These are phyloP conservation scores for Macroteleia sp. DNA, from an alignment of 2,888 invertebrate species.

Conservation along the genomic window DNA sequence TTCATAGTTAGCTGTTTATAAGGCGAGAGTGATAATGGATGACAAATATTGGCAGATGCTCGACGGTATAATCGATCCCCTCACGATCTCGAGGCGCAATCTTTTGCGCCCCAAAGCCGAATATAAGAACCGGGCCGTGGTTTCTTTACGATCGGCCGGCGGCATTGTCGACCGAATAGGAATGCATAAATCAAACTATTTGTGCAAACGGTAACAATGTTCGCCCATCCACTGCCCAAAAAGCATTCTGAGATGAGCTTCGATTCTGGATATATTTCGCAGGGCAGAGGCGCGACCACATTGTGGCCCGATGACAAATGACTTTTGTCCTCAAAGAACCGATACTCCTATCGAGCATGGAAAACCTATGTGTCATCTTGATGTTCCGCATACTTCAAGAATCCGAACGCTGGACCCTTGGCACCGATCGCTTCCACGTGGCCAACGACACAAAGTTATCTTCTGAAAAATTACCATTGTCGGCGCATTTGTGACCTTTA, in stretches of 20 bases:
- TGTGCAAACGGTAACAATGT: conserved; percentile 78
- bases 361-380: conserved; percentile 69
- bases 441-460: conserved; percentile 7
- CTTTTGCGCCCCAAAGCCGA: conserved; percentile 72
- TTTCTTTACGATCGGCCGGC: conserved; percentile 67
- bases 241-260: conserved; percentile 5
- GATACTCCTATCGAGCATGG: conserved; percentile 50
- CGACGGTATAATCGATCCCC: conserved; percentile 66
- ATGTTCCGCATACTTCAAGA: conserved; percentile 62
- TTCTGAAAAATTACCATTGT: conserved; percentile 29
- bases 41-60: conserved; percentile 84
- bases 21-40: conserved; percentile 79
- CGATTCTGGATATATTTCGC: conserved; percentile 14
- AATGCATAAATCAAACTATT: conserved; percentile 81
- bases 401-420: conserved; percentile 5
- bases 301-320: conserved; percentile 82
- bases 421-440: conserved; percentile 38
- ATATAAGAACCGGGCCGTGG: conserved; percentile 69
- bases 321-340: conserved; percentile 66
- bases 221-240: conserved; percentile 59
- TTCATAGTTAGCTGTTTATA: conserved; percentile 78
- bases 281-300: conserved; percentile 82
- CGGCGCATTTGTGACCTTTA: conserved; percentile 17
- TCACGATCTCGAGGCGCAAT: conserved; percentile 46
- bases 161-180: conserved; percentile 74